Evolutionary conservation across 2,888 invertebrate genomes (phyloP).

Genomic region (Acholoe squamosa): DNA sequence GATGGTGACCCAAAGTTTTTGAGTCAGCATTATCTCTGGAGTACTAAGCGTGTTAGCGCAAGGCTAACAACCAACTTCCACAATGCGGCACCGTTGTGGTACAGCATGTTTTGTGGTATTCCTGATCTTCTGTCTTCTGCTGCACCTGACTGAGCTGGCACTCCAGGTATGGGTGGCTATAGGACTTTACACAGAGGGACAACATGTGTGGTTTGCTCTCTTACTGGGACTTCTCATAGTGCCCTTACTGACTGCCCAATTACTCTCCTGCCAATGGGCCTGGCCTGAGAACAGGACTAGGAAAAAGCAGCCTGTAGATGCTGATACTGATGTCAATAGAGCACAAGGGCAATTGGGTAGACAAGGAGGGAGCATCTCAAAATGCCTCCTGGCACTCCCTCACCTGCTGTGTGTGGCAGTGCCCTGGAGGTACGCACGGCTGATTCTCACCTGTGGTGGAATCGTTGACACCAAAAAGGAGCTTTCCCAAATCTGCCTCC

Average conservation of each 20-base stretch:
- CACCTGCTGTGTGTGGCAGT: conserved; percentile 84
- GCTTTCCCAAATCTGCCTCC: conserved; percentile 88
- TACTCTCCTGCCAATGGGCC: conserved; percentile 83
- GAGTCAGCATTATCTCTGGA: too few relatives aligned
- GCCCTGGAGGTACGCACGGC: conserved; percentile 89
- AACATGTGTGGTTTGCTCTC: conserved; percentile 86
- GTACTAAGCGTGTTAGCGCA: too few relatives aligned
- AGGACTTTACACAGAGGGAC: conserved; percentile 85
- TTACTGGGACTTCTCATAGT: conserved; percentile 88
- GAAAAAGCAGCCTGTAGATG: not conserved
- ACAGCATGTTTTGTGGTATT: conserved; percentile 72
- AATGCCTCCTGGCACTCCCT: conserved; percentile 87
- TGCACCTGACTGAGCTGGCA: conserved; percentile 73
- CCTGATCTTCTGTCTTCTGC: conserved; percentile 72
- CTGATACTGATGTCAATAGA: not conserved
- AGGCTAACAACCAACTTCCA: not conserved
- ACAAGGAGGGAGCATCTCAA: not conserved
- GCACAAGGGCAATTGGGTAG: not conserved
- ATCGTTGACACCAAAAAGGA: conserved; percentile 92
- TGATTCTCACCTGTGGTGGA: conserved; percentile 93
- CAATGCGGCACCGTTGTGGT: not conserved
- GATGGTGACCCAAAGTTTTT: too few relatives aligned
- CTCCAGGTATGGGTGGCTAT: conserved; percentile 70
- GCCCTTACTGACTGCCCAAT: conserved; percentile 88
- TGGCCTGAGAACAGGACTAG: not conserved